Conservation (phyloP, 2,888 invertebrate species). For the Acleris holmiana region DNA sequence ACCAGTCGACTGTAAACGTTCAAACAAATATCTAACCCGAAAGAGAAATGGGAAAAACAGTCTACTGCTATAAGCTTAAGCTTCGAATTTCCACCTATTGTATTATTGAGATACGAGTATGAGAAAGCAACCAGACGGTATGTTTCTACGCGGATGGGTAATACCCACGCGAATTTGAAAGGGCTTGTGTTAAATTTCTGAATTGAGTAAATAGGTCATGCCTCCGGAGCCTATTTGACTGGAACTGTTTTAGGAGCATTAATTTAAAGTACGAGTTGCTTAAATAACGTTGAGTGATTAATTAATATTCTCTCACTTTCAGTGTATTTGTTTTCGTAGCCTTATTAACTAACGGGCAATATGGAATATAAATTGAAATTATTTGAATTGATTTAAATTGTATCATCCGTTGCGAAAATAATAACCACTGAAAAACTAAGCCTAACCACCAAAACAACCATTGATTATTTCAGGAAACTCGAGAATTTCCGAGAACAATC, state of each 20-base stretch:
- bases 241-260: conserved; percentile 50
- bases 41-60: too few species aligned
- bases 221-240: conserved; percentile 28
- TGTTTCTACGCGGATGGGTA: conserved; percentile 3
- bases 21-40: too few species aligned
- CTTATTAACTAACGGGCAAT: not conserved
- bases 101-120: too few species aligned
- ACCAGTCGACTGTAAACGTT: not conserved
- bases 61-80: too few species aligned
- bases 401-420: too few species aligned
- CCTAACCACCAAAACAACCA: conserved; percentile 5
- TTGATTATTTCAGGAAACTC: not conserved
- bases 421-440: too few species aligned
- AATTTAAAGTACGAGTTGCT: conserved; percentile 43
- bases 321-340: not conserved
- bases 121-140: too few species aligned
- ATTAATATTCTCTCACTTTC: conserved; percentile 12
- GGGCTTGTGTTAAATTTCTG: conserved; percentile 23
- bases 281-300: conserved; percentile 9
- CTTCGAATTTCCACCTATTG: too few species aligned
- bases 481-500: conserved; percentile 3
- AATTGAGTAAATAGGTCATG: conserved; percentile 30
- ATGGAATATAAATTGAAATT: conserved; percentile 14
- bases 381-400: too few species aligned
- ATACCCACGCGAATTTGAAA: conserved; percentile 23